Base-by-base conservation (phyloP, 2,888 invertebrate genomes). In the Noctua janthina region DNA sequence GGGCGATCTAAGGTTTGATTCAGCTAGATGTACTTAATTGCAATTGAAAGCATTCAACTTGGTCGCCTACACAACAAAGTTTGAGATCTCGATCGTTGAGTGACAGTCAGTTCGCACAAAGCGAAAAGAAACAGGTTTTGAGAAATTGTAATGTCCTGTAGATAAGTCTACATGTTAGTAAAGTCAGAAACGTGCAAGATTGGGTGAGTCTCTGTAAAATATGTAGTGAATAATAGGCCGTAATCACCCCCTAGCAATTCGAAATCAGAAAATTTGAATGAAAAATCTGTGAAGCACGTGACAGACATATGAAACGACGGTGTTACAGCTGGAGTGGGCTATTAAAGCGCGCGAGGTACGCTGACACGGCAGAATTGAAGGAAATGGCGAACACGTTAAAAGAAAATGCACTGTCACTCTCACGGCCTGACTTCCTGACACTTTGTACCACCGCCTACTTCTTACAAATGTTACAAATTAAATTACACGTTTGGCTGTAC, bases 221-320 rank as follows among this genome's bases (percentile, higher is more conserved):
- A 49, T 72, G 43, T 59, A 67, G 76, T 74, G 67, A 93, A 91
- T 92, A 91, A 91, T 74, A 64, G 68, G 23, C 49, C 29, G 43
- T 62, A 88, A 92, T 91, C 90, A 88, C 90, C 88, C 88, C 91
- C 90, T 91, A 92, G 92, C 91, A 94, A 92, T 94, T 93, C 91
- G 87, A 90, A 92, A 93, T 89, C 91, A 87, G 90, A 91, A 93
- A 94, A 92, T 93, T 93, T 91, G 91, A 89, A 93, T 93, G 93
- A 94, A 94, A 94, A 94, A 94, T 95, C 92, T 93, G 82, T 87
- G 88, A 82, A 89, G 86, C 88, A 93, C 94, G 93, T 93, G 94
- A 92, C 90, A 91, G 91, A 92, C 93, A 92, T 93, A 92, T 93
- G 93, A 93, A 94, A 92, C 89, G 90, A 89, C 82, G 81, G 85